Evolutionary conservation across 2,888 invertebrate genomes (phyloP), one percentile per base, ranked within the genome.

Genomic region (Clivina fossor): DNA sequence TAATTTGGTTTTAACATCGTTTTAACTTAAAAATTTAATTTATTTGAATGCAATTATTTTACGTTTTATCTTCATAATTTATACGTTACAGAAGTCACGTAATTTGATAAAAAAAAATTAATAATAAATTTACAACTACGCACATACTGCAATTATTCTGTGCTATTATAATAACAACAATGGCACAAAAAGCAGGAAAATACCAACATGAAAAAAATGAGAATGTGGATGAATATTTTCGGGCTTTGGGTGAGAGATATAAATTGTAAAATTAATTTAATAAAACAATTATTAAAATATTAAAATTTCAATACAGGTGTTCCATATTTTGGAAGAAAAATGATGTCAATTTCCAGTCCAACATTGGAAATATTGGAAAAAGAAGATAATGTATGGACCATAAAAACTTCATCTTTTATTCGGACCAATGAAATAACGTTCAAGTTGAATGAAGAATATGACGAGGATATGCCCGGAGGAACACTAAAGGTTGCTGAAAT

Each of bases 171-270:
- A 20, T 11, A 24, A 37, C 35, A 72, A 68, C n/a, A 64, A 84
- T 83, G 83, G 75, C 76, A 48, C 70, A 78, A 43, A 77, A 84
- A 22, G 65, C 73, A 54, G 85, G 85, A 64, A 82, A 78, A 68
- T 85, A 83, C 70, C 77, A 79, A 63, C 82, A 83, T 61, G 80
- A 81, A 61, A 80, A 77, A 65, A 84, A 81, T 72, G 84, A 84
- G 67, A 81, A 84, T 69, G 72, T 84, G 63, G 82, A 84, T 55
- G 82, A 81, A 59, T 85, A 83, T 68, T 85, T 82, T 63, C 74
- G 75, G 66, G 79, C 79, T 47, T 72, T 83, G 60, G 84, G 84
- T 84, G 72, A 69, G 78, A 35, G 40, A 40, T 15, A 26, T 46
- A 18, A 47, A 37, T 20, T 40, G 7, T 43, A 11, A 47, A 38